Percentiles rank a stretch among this genome's conserved stretches.
Conservation (phyloP, 23 tunicate species). For the Ciona savignyi region DNA sequence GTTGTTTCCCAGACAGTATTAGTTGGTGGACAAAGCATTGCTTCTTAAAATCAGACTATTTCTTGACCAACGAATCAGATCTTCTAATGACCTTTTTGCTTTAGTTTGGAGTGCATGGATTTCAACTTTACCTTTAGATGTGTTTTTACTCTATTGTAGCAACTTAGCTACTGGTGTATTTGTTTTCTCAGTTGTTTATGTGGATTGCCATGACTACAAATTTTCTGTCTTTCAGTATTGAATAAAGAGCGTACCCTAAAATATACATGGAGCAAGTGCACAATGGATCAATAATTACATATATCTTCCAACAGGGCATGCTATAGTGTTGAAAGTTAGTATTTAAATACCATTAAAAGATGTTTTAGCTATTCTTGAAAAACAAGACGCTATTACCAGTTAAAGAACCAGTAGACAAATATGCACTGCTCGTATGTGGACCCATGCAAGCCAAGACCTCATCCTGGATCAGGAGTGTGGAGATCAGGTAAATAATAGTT, state of each 20-base stretch:
- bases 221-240: neutral
- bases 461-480: conserved; percentile 17
- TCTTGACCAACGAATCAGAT: no score
- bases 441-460: conserved; percentile 20
- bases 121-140: no score
- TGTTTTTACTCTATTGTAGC: no score
- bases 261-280: neutral
- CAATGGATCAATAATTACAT: neutral
- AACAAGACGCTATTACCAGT: neutral
- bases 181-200: no score
- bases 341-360: neutral
- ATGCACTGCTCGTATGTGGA: conserved; percentile 20
- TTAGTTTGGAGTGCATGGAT: no score
- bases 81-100: no score
- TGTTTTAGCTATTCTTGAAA: neutral
- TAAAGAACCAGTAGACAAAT: neutral
- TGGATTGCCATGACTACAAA: neutral
- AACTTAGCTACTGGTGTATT: no score
- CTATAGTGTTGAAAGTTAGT: neutral
- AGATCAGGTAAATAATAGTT: conserved; percentile 27
- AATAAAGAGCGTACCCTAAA: neutral
- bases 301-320: neutral
- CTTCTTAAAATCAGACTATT: no score
- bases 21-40: no score
- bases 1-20: neutral